Evolutionary conservation across 2,797 vertebrate species (phyloP), one percentile per base, ranked within the genome.

Genomic region (Oreonectes daqikongensis): DNA sequence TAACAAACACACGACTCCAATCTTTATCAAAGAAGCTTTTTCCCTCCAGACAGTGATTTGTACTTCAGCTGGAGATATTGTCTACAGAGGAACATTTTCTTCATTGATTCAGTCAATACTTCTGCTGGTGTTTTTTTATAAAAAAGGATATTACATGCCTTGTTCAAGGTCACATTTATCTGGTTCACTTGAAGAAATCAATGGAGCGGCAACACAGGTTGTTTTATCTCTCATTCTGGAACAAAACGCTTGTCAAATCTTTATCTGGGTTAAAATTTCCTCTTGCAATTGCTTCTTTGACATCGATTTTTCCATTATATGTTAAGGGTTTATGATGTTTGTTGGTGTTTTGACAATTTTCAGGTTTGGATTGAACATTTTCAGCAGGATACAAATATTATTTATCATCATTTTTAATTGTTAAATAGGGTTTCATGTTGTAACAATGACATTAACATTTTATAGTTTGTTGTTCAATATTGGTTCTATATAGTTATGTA

Each of bases 81-180:
- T 75, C 63, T 57, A 48, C 63, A 75, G 72, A 57, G 61, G 12
- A 66, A 66, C 48, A 55, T 75, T 75, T 66, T 17, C 18, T 26
- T 66, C 50, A 67, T 75, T 20, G 50, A 66, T 66, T 57, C 24
- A 55, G 48, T 55, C 50, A 0, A 66, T 66, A 66, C 26, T 50
- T 69, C 20, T 26, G 38, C 28, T 28, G 32, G 22, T 11, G 26
- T n/a, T 72, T 60, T 60, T 40, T n/a, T 11, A 46, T 59, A 22
- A 60, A 32, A 53, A 28, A 15, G 24, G 17, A 57, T 75, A 57
- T 75, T 75, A 24, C 24, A 14, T 75, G 26, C 63, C 50, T 73
- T 61, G 55, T 63, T 63, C 64, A 69, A 68, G 71, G 78, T 79
- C 71, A 60, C 42, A 69, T 73, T 71, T 79, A n/a, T 69, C 44